Base-by-base conservation (phyloP, 2,888 invertebrate species). In the Agelastica alni region DNA sequence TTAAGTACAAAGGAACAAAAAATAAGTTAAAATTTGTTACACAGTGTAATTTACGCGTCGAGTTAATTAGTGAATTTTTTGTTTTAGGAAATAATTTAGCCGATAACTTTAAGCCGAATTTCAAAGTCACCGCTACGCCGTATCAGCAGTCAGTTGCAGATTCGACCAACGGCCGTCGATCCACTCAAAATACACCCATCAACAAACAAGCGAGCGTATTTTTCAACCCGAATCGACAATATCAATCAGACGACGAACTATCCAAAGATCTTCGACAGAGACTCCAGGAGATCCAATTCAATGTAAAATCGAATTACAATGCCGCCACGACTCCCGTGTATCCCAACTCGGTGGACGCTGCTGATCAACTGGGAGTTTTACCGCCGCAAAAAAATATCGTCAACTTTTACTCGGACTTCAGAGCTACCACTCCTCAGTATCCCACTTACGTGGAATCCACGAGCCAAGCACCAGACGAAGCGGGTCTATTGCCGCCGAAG, bases 351-450 rank as follows among this genome's bases (percentile, higher is more conserved):
- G 70, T 71, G 1, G 70, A 69, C 20, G 22, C 62, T 1, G 66
- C 68, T 7, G 53, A 54, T n/a, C 54, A 57, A 18, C 49, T 62
- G 4, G 69, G 67, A 18, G 31, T 69, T 16, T 18, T 68, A 45
- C 65, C 69, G 10, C 72, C 71, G 4, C 52, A 52, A 13, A 47
- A 53, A 53, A 45, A 52, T 45, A 4, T 41, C 4, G 63, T 68
- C 3, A 67, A 67, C 36, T 69, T 66, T 49, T 41, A 48, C 31
- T 70, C 69, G 4, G 61, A 63, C 12, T 69, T 65, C 34, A 57
- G 65, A 59, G 69, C 68, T 1, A 69, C 70, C 4, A 69, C 70
- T 4, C 70, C 70, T 2, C 66, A 63, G 17, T 71, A 70, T 56
- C 72, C 72, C 4, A 56, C 49, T 46, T 58, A 58, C n/a, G 71